phyloP scores from a whole-genome alignment of 2,888 invertebrate genomes.

The Notodonta dromedarius region DNA sequence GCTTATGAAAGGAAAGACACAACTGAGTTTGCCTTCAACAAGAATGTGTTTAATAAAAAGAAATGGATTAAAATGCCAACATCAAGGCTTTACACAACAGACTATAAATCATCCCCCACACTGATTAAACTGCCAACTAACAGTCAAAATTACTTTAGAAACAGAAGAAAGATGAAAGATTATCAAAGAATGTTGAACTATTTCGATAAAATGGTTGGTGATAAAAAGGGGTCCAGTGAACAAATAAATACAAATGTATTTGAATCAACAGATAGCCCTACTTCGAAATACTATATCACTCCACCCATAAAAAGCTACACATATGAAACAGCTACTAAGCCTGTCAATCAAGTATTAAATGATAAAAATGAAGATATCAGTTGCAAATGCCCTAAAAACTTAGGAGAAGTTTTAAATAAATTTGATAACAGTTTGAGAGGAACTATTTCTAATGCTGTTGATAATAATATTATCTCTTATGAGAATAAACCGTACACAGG shows the following conservation, averaged over 20 bases:
- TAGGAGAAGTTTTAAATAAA: conserved; percentile 47
- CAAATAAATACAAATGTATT: conserved; percentile 20
- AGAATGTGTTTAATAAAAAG: conserved; percentile 51
- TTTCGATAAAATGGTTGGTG: conserved; percentile 67
- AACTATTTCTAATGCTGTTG: conserved; percentile 38
- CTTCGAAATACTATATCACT: conserved; percentile 5
- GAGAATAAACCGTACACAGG: not conserved
- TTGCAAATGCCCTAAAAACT: conserved; percentile 56
- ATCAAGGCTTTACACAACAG: conserved; percentile 52
- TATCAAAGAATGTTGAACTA: conserved; percentile 67
- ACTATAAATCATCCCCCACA: conserved; percentile 62
- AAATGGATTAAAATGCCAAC: conserved; percentile 55
- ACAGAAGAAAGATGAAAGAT: conserved; percentile 65
- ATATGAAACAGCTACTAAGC: not conserved
- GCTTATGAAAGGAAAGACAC: conserved; percentile 39
- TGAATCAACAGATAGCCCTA: conserved; percentile 34
- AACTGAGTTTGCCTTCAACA: conserved; percentile 49
- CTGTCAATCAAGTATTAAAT: not conserved
- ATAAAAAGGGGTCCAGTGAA: conserved; percentile 40
- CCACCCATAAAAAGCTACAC: conserved; percentile 13
- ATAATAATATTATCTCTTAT: conserved; percentile 6
- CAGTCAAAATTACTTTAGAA: conserved; percentile 67
- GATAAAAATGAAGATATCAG: not conserved
- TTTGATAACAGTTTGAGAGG: conserved; percentile 49
- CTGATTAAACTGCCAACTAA: conserved; percentile 55